Conservation (phyloP, 1,140 invertebrate genomes). For the Hylaeus anthracinus region DNA sequence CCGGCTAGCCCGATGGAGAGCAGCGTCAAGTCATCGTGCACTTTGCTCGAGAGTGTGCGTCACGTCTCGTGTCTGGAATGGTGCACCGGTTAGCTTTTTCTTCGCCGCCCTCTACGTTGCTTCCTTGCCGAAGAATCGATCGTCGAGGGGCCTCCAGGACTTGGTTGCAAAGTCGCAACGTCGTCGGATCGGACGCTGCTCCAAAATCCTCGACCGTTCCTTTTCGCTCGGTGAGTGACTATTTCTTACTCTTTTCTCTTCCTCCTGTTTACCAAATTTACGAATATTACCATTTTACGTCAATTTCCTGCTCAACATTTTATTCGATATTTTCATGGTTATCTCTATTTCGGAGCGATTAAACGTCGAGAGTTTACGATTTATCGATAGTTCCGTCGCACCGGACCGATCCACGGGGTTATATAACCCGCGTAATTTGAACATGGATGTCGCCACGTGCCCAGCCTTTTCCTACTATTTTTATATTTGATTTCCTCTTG, state of each 20-base stretch:
- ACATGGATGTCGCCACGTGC: constrained; percentile 51
- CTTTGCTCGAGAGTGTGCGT: constrained; percentile 39
- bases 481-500: not conserved
- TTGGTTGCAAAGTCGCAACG: not conserved
- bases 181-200: not conserved
- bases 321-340: too few relatives aligned
- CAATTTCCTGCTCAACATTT: not conserved
- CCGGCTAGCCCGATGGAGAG: not conserved
- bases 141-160: constrained; percentile 25
- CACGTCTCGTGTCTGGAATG: constrained; percentile 35
- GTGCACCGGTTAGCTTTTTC: constrained; percentile 30
- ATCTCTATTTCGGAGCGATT: too few relatives aligned
- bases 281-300: not conserved
- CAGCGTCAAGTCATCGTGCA: constrained; percentile 29
- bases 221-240: not conserved
- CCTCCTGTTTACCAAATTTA: not conserved
- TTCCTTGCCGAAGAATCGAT: constrained; percentile 35
- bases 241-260: not conserved
- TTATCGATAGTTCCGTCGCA: constrained; percentile 1
- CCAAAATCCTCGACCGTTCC: not conserved
- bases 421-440: constrained; percentile 52
- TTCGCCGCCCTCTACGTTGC: constrained; percentile 9
- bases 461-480: not conserved
- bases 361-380: not conserved
- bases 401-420: not conserved